These are phyloP conservation scores for Apaloderma vittatum DNA, from an alignment of 2,113 vertebrate genomes.

Conservation along the genomic window DNA sequence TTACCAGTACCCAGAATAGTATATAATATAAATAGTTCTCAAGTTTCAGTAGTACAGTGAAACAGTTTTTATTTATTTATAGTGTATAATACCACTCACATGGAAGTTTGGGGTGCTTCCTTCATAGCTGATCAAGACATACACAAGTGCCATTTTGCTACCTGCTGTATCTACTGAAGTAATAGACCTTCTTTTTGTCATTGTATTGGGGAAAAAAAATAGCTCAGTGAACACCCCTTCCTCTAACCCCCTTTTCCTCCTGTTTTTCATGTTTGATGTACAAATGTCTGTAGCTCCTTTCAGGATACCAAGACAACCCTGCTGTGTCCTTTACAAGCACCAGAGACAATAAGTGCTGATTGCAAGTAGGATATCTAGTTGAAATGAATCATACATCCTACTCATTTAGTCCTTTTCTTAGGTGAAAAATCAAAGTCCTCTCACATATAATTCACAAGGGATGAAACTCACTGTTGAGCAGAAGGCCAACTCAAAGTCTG, in stretches of 20 bases:
- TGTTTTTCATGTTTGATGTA: constrained; percentile 5
- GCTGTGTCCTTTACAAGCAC: constrained; percentile 30
- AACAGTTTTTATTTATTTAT: not conserved
- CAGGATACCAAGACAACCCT: not conserved
- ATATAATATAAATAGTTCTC: not conserved
- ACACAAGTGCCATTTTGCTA: not conserved
- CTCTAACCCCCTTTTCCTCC: not conserved
- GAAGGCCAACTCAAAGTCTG: not conserved
- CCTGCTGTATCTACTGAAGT: not conserved
- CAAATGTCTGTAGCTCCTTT: not conserved
- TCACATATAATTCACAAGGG: constrained; percentile 27
- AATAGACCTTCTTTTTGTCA: not conserved
- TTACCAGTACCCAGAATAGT: not conserved
- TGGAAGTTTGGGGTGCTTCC: not conserved
- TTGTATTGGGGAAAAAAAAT: not conserved
- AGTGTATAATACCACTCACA: not conserved
- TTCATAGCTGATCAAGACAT: not conserved
- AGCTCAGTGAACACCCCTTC: not conserved
- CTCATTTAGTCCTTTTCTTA: constrained; percentile 25
- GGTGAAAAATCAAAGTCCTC: constrained; percentile 61
- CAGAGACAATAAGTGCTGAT: constrained; percentile 64
- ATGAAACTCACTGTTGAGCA: constrained; percentile 7
- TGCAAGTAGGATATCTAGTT: constrained; percentile 20
- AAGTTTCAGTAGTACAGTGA: not conserved
- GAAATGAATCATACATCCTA: constrained; percentile 14